Evolutionary conservation across 2,888 invertebrate species (phyloP).

Genomic region (Ligdia adustata): DNA sequence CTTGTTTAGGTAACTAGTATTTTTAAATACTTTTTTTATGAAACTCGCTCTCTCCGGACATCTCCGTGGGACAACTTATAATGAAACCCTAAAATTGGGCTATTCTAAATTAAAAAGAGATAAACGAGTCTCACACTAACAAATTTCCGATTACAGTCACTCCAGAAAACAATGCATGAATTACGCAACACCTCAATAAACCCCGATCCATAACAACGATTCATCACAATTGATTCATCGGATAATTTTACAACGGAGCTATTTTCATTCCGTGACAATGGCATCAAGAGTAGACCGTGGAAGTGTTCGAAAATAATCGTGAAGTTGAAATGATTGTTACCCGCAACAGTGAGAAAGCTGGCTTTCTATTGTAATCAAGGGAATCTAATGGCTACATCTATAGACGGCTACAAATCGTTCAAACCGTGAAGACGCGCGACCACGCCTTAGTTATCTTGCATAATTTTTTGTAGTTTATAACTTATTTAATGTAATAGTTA

Average conservation of each 20-base stretch:
- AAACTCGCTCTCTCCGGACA: too few species aligned
- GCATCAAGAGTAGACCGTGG: slow-evolving; percentile 43
- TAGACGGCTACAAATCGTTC: slow-evolving; percentile 25
- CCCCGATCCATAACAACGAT: slow-evolving; percentile 23
- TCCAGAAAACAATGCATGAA: slow-evolving; percentile 6
- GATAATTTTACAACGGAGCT: slow-evolving; percentile 25
- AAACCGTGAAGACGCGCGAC: slow-evolving; percentile 21
- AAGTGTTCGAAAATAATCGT: slow-evolving; percentile 59
- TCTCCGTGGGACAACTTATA: too few species aligned
- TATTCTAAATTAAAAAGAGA: too few species aligned
- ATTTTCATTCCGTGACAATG: slow-evolving; percentile 43
- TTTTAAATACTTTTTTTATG: too few species aligned
- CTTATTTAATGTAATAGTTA: too few species aligned
- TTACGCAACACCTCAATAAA: slow-evolving; percentile 20
- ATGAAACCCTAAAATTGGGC: too few species aligned
- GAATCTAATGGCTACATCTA: slow-evolving; percentile 60
- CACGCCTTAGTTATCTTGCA: too few species aligned
- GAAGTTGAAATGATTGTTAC: slow-evolving; percentile 57
- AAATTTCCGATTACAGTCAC: neutral
- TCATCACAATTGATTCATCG: slow-evolving; percentile 21
- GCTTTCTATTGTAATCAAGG: slow-evolving; percentile 71
- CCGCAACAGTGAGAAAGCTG: slow-evolving; percentile 63
- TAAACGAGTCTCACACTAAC: neutral
- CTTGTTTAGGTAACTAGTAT: too few species aligned
- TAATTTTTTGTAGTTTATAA: too few species aligned